Evolutionary conservation across 2,797 vertebrate genomes (phyloP), one percentile per base, ranked within the genome.

Genomic region (Linurgus olivaceus): DNA sequence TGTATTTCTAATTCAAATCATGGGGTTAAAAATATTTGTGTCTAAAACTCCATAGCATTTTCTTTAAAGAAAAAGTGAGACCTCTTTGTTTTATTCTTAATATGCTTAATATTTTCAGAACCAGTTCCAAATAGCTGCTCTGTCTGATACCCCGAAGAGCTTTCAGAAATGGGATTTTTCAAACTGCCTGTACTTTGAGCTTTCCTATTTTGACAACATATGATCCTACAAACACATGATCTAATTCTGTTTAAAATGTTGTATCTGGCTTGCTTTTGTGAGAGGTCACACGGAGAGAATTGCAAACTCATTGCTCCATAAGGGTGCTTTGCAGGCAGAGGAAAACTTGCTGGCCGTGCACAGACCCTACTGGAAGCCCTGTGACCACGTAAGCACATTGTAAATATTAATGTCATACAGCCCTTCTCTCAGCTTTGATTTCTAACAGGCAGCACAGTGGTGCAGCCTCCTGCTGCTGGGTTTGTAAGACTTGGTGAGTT

Each of bases 1-100:
- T 75, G n/a, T 91, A 35, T 86, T 92, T 83, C 44, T 89, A 76
- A 83, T 75, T 87, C 45, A 88, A 89, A 76, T 52, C 3, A 15
- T 15, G 11, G 4, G 4, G 19, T 79, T 93, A 70, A 73, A 95
- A 93, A 83, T 50, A 77, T 86, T 85, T 82, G 10, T 6, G 9
- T 35, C 18, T 66, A 86, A 82, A 92, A 62, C 65, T 62, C 38
- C 47, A 1, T 37, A 57, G 8, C 8, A 17, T 44, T 79, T 81
- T 86, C 17, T 75, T 83, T 58, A 71, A 82, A 74, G 29, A 42
- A 13, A 37, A 9, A 74, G 9, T 55, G 65, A 18, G 25, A 61
- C 9, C 7, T 86, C 11, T 66, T 93, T 74, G 11, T 71, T 17
- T 45, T n/a, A 40, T 44, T 84, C 20, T 86, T 72, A 57, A 61